Evolutionary conservation across 2,888 invertebrate genomes (phyloP), one percentile per base, ranked within the genome.

Genomic region (Myopa testacea): DNA sequence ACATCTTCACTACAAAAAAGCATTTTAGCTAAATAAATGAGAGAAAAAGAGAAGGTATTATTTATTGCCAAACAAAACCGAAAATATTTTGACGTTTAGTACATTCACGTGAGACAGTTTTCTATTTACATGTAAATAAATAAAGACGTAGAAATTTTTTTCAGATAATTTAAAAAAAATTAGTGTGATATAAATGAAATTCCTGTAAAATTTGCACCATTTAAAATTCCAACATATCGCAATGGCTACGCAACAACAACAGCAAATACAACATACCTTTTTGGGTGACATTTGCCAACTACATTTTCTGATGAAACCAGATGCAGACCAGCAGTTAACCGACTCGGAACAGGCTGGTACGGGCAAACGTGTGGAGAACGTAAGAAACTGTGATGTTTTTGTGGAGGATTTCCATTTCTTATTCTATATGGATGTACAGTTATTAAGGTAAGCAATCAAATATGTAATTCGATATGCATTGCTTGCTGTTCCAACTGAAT

Each of bases 311-410:
- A 26, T 73, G 58, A 4, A 26, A 55, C 34, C 14, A 10, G 34
- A 6, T n/a, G 45, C 58, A 73, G n/a, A 4, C 16, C 3, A 34
- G 34, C 5, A 10, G 14, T 10, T 0, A 65, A 65, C 34, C 12
- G 3, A 14, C 37, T 34, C 5, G 34, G 65, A 37, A 10, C 7
- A 12, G 10, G 19, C 75, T 37, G 75, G 77, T 12, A 68, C 55
- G n/a, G 81, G 80, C 10, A 82, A 82, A 78, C 82, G 81, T 82
- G 84, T 84, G 75, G 83, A 86, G 80, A 85, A 83, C 79, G 82
- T 86, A 73, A 80, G 84, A 75, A 88, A 86, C 81, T 87, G 86
- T 80, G 89, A 89, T 84, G 80, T 88, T 79, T 89, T 84, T 77
- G 84, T 89, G 74, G 86, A 86, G 55, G 86, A 88, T 71, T 81